Evolutionary conservation across 2,888 invertebrate species (phyloP), one percentile per base, ranked within the genome.

Genomic region (Carpatolechia fugitivella): DNA sequence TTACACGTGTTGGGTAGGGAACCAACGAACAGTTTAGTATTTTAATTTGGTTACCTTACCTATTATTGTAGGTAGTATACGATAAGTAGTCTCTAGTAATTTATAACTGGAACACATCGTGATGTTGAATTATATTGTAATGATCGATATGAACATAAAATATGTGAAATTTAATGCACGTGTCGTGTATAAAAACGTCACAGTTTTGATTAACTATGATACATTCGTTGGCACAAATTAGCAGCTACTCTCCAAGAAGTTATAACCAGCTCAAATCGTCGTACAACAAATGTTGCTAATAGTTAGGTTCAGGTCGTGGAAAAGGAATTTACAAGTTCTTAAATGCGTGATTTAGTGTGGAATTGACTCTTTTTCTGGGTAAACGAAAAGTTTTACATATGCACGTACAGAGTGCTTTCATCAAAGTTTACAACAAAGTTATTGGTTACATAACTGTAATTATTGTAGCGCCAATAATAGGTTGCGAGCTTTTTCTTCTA

Each of bases 401-500:
- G n/a, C n/a, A n/a, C n/a, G n/a, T n/a, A n/a, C n/a, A n/a, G n/a
- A n/a, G n/a, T n/a, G n/a, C n/a, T n/a, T n/a, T n/a, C n/a, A n/a
- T n/a, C n/a, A n/a, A n/a, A n/a, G n/a, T 6, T 24, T 24, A 24
- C 24, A 20, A 10, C 40, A 8, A 20, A 4, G 18, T 13, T 29
- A 29, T 30, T 1, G 11, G 48, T 48, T 48, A 35, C 35, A 48
- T 48, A 48, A 18, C 11, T 7, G 16, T 5, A 18, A 18, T 8
- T 20, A n/a, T 2, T 33, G 1, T 10, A 33, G 4, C 8, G n/a
- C n/a, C 18, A 20, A 10, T 10, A 35, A 35, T 38, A 38, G 35
- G 33, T n/a, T 4, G 31, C n/a, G n/a, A n/a, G n/a, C n/a, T n/a
- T 10, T 48, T 35, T 48, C 18, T 48, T 48, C 31, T 54, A 18